Conservation (phyloP, 2,888 invertebrate genomes). For the Odontocolon sp. region DNA sequence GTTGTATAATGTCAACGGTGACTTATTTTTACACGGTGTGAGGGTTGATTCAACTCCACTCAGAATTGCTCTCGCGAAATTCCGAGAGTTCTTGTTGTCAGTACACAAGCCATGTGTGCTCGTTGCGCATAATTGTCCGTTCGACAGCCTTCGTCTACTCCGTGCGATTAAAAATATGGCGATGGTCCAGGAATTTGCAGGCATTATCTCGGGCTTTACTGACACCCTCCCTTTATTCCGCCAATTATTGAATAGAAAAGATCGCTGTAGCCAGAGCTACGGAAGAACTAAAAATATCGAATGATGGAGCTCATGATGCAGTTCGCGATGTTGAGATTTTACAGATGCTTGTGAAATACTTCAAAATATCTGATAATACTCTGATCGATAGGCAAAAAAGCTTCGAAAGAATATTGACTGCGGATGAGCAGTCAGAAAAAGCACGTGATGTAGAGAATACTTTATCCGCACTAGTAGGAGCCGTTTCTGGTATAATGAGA, state of each 20-base stretch:
- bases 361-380: background rate
- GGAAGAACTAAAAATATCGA: constrained; percentile 1
- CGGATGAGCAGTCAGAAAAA: no score
- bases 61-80: background rate
- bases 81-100: constrained; percentile 13
- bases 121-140: background rate
- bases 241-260: no score
- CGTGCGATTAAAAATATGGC: background rate
- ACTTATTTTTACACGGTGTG: background rate
- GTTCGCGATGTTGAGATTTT: no score
- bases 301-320: no score
- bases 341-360: background rate
- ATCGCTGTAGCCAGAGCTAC: constrained; percentile 19
- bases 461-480: constrained; percentile 5
- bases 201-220: constrained; percentile 16
- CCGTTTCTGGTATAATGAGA: constrained; percentile 1
- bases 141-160: constrained; percentile 1
- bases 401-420: constrained; percentile 1
- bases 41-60: background rate
- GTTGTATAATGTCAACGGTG: background rate
- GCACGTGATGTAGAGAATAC: constrained; percentile 11
- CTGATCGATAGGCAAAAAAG: no score
- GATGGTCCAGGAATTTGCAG: background rate
- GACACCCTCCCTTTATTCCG: constrained; percentile 9
- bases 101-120: background rate